Conservation (phyloP, 2,888 invertebrate genomes). For the Kryphioiulus occultus region DNA sequence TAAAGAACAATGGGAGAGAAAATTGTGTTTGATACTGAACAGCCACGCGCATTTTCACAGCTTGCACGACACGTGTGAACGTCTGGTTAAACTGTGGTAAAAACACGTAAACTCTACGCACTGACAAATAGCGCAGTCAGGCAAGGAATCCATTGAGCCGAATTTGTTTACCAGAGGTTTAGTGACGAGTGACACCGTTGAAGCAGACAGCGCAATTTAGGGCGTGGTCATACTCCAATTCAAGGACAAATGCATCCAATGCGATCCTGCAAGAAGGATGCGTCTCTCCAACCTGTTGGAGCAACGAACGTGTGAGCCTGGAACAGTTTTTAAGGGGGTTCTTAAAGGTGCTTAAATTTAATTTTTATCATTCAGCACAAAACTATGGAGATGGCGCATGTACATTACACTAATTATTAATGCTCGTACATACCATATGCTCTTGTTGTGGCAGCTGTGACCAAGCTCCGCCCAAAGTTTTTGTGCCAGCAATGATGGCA, state of each 20-base stretch:
- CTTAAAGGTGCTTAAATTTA: background rate
- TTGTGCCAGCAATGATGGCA: too few species aligned
- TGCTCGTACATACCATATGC: too few species aligned
- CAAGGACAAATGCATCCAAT: background rate
- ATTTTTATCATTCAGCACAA: too few species aligned
- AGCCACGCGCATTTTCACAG: background rate
- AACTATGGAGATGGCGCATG: too few species aligned
- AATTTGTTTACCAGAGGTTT: background rate
- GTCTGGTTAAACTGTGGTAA: background rate
- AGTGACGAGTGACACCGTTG: background rate
- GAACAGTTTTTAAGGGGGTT: background rate
- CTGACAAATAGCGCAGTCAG: background rate
- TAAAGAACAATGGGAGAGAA: background rate
- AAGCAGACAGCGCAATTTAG: background rate
- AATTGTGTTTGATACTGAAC: background rate
- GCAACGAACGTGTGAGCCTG: background rate
- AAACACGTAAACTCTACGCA: background rate
- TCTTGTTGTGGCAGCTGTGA: too few species aligned
- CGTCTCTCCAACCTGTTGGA: background rate
- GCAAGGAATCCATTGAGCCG: background rate
- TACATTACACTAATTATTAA: too few species aligned
- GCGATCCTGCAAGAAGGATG: background rate
- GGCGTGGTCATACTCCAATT: background rate
- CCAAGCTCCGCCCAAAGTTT: too few species aligned
- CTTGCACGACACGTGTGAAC: background rate